phyloP scores from a whole-genome alignment of 2,888 invertebrate genomes.

The Chrysomela aeneicollis region DNA sequence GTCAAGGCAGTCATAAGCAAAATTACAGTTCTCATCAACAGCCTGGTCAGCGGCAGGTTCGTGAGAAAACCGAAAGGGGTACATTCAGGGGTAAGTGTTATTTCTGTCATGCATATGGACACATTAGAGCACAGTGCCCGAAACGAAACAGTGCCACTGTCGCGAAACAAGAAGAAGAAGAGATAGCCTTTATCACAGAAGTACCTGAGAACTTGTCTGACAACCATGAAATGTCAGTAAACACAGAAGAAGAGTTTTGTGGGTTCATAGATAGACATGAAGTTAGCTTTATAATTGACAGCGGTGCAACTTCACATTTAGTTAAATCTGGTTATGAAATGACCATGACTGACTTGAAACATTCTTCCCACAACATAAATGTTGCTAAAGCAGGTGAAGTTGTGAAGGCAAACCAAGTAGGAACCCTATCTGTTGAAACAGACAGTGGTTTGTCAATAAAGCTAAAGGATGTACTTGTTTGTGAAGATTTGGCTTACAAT shows the following conservation, averaged over 20 bases:
- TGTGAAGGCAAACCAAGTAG: slow-evolving; percentile 11
- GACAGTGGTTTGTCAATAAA: neutral
- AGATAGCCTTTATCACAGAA: neutral
- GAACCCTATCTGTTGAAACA: neutral
- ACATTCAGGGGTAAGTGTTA: neutral
- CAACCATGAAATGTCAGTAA: too few species aligned
- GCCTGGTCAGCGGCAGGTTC: too few species aligned
- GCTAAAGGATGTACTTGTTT: neutral
- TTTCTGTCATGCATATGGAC: neutral
- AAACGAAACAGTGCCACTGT: neutral
- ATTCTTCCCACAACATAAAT: slow-evolving; percentile 13
- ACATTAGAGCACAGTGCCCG: neutral
- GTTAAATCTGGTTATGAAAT: slow-evolving; percentile 9
- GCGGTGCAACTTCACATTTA: slow-evolving; percentile 13
- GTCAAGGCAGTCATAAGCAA: neutral
- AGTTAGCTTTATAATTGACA: neutral
- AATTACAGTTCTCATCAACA: neutral
- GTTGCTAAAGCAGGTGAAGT: slow-evolving; percentile 21
- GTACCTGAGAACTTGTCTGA: too few species aligned
- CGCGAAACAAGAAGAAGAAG: neutral
- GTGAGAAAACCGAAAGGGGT: neutral
- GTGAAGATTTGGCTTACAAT: slow-evolving; percentile 21
- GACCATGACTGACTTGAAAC: slow-evolving; percentile 9
- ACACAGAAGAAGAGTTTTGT: too few species aligned
- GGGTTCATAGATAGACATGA: neutral